These are phyloP conservation scores for Perccottus glenii DNA, from an alignment of 2,113 vertebrate genomes.

Conservation along the genomic window DNA sequence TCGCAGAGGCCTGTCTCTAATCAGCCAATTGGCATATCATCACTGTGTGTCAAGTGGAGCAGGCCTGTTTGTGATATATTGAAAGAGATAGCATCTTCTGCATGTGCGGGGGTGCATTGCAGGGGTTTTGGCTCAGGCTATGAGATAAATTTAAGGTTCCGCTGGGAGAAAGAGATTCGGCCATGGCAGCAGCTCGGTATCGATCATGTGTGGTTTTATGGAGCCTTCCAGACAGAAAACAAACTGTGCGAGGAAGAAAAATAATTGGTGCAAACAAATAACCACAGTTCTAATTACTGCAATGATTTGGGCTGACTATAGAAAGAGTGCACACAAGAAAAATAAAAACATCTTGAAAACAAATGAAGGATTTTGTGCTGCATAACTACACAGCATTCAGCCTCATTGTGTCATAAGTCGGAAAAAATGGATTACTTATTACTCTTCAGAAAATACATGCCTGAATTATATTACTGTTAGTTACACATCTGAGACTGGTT, in stretches of 20 bases:
- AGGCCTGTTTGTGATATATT: not conserved
- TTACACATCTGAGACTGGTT: not conserved
- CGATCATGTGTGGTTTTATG: slow-evolving; percentile 54
- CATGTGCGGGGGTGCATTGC: slow-evolving; percentile 7
- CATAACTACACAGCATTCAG: too few relatives aligned
- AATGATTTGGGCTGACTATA: slow-evolving; percentile 18
- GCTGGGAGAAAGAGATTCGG: slow-evolving; percentile 23
- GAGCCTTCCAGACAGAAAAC: slow-evolving; percentile 45
- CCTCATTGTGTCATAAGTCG: too few relatives aligned
- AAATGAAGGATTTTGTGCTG: not conserved
- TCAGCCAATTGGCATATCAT: slow-evolving; percentile 56
- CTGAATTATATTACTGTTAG: not conserved
- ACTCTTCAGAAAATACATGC: not conserved
- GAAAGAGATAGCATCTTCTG: slow-evolving; percentile 2
- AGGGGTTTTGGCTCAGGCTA: slow-evolving; percentile 29
- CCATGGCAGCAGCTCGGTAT: slow-evolving; percentile 23
- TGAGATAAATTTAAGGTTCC: slow-evolving; percentile 43
- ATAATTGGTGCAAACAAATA: slow-evolving; percentile 44
- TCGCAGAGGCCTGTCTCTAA: slow-evolving; percentile 32
- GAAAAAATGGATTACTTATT: not conserved
- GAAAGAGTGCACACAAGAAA: not conserved
- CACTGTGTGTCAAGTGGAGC: slow-evolving; percentile 40
- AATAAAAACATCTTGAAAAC: not conserved
- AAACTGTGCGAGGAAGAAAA: slow-evolving; percentile 18
- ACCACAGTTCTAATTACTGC: slow-evolving; percentile 7